Evolutionary conservation across 2,888 invertebrate genomes (phyloP).

Genomic region (Brachylomia viminalis): DNA sequence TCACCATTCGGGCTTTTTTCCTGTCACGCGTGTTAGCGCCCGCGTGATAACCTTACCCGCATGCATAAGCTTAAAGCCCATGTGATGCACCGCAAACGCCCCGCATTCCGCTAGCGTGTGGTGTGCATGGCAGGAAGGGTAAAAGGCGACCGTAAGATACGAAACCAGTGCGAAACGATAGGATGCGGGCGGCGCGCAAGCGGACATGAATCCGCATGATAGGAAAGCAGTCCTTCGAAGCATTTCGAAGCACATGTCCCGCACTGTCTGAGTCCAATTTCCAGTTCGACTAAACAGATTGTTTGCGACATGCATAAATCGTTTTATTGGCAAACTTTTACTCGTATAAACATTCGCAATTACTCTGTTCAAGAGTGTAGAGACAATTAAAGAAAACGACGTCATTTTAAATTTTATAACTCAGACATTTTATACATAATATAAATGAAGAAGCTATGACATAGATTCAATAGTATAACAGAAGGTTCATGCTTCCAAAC

Average conservation of each 20-base stretch:
- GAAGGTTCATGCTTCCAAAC: conserved; percentile 1
- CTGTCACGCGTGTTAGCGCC: too few species aligned
- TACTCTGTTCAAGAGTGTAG: neutral
- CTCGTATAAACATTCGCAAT: neutral
- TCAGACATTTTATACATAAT: conserved; percentile 11
- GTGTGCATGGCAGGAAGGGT: too few species aligned
- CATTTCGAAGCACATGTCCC: neutral
- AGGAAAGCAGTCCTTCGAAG: neutral
- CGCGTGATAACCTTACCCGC: too few species aligned
- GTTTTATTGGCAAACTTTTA: neutral
- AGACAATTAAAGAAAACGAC: conserved; percentile 27
- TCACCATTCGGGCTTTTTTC: too few species aligned
- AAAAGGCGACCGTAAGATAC: too few species aligned
- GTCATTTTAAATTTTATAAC: conserved; percentile 46
- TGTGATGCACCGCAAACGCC: too few species aligned
- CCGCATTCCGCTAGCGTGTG: too few species aligned
- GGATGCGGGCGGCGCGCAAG: neutral
- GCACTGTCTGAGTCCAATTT: neutral
- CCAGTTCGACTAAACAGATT: neutral
- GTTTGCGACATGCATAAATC: neutral
- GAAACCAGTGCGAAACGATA: neutral
- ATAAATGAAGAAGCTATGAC: neutral
- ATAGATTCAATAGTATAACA: conserved; percentile 4
- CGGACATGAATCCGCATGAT: neutral
- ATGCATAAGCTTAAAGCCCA: too few species aligned